Evolutionary conservation across 1,140 invertebrate genomes (phyloP), one percentile per base, ranked within the genome.

Genomic region (Neodiprion lecontei): DNA sequence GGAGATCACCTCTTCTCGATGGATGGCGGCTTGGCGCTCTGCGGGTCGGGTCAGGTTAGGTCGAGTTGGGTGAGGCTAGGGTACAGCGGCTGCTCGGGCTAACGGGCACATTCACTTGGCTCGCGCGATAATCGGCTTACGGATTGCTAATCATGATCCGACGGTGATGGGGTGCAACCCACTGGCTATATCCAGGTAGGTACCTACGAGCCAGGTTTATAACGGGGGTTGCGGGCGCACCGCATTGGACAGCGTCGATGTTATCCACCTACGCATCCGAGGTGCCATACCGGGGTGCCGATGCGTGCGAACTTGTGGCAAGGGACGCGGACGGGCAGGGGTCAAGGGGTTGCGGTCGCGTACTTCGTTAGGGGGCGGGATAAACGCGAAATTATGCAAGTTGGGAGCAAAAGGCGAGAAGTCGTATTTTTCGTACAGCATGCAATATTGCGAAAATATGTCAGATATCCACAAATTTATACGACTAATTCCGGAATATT

Each of bases 101-200:
- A 76, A 72, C 79, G 77, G 76, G 78, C 78, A 79, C 78, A 81
- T 82, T 79, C 79, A 79, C 74, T 81, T 78, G 78, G 77, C 72
- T 61, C 72, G 53, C n/a, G 53, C 53, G 76, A 74, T 82, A 80
- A 83, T 83, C 82, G 79, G 81, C 82, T 83, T 83, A 82, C 79
- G 77, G 78, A 81, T 82, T 81, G 82, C 82, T 81, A 83, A 83
- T 83, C 82, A 83, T 80, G 79, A 75, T 77, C 80, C 81, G 79
- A 79, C 79, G 81, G 70, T 23, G 68, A 28, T 23, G 10, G 47
- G 9, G 47, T 67, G 40, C 65, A 7, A 9, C 53, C 53, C 53
- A 17, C 11, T 14, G 53, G 28, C 53, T 14, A 61, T 61, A 61
- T 17, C 53, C 53, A 61, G 53, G 53, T 61, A 17, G 53, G 53